These are phyloP conservation scores for Melipona beecheii DNA, from an alignment of 2,888 invertebrate species.

Conservation along the genomic window DNA sequence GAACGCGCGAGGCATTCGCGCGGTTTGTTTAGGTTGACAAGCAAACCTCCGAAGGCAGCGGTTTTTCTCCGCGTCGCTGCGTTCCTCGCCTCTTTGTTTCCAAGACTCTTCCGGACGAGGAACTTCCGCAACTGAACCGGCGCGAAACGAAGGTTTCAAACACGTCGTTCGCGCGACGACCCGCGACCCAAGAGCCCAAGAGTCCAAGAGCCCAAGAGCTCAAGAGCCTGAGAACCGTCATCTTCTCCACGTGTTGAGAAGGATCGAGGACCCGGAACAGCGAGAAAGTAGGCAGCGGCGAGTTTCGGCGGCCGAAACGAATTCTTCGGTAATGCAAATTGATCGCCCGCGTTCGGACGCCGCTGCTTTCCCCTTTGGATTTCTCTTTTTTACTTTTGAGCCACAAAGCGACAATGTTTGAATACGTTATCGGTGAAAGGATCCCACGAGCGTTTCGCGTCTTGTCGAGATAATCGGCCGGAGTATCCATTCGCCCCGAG, in stretches of 20 bases:
- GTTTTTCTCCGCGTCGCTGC: background rate
- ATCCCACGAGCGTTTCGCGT: conserved; percentile 45
- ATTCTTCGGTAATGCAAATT: conserved; percentile 55
- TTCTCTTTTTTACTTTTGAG: conserved; percentile 65
- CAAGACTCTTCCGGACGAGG: background rate
- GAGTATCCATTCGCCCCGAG: conserved; percentile 26
- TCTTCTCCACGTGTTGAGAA: background rate
- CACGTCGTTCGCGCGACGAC: background rate
- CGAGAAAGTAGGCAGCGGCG: conserved; percentile 34
- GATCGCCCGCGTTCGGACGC: conserved; percentile 38
- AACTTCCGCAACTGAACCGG: background rate
- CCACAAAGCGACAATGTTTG: conserved; percentile 63
- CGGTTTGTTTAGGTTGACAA: conserved; percentile 30
- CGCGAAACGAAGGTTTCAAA: conserved; percentile 13
- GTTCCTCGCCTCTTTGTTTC: conserved; percentile 9
- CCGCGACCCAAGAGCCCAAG: background rate
- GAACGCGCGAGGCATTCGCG: conserved; percentile 40
- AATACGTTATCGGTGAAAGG: conserved; percentile 69
- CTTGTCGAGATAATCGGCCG: conserved; percentile 53
- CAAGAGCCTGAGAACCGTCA: no score
- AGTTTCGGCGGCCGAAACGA: conserved; percentile 36
- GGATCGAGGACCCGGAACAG: background rate
- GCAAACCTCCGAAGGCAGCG: background rate
- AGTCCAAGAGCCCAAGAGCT: no score
- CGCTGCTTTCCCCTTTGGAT: conserved; percentile 67